Conservation (phyloP, 2,797 vertebrate species). For the Clamator glandarius region DNA sequence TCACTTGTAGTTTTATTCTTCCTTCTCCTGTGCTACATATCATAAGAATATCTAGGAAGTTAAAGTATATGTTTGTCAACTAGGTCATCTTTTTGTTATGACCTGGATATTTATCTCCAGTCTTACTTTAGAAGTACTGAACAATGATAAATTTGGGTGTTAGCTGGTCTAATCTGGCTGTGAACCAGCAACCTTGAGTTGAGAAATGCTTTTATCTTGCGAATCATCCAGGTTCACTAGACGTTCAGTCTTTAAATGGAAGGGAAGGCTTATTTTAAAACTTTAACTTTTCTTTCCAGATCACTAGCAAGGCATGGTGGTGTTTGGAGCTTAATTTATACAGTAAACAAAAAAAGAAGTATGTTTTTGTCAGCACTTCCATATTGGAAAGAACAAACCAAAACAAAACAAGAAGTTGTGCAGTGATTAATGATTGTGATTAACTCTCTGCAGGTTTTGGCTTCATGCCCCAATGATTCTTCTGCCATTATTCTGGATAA, state of each 20-base stretch:
- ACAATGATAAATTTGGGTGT: not conserved
- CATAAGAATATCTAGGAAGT: not conserved
- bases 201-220: not conserved
- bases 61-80: not conserved
- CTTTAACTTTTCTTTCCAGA: not conserved
- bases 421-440: conserved; percentile 89
- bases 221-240: not conserved
- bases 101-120: not conserved
- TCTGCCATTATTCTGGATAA: conserved; percentile 83
- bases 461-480: conserved; percentile 84
- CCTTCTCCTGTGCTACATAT: not conserved
- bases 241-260: not conserved
- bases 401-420: conserved; percentile 17
- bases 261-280: no score
- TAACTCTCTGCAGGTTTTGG: conserved; percentile 85
- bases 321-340: conserved; percentile 51
- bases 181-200: not conserved
- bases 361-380: conserved; percentile 41
- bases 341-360: conserved; percentile 57
- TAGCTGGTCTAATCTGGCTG: not conserved
- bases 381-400: not conserved
- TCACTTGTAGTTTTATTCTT: not conserved
- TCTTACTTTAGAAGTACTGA: not conserved
- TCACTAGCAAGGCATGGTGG: not conserved
- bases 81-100: not conserved